Evolutionary conservation across 2,888 invertebrate genomes (phyloP), one percentile per base, ranked within the genome.

Genomic region (Dicycla oo): DNA sequence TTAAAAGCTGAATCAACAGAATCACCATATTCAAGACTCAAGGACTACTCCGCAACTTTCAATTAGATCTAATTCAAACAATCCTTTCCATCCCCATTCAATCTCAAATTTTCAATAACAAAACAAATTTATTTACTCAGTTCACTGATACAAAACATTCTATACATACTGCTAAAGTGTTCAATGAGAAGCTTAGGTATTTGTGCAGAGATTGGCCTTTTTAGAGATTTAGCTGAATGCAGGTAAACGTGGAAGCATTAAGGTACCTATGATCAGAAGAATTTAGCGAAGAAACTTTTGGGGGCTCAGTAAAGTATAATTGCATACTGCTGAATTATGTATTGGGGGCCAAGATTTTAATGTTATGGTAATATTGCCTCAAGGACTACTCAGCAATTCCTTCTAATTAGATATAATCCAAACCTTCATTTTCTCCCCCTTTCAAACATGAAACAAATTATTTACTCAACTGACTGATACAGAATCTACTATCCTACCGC

Each of bases 231-330:
- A 88, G 88, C 86, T 88, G 81, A 82, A 88, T 88, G 84, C 87
- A 87, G 88, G 85, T 84, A 54, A 77, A 83, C 86, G 82, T 82
- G 67, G 71, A 87, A 87, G 89, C 87, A 90, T 92, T 93, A 91
- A 89, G 88, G 82, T 93, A 92, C 93, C 92, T 92, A 83, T 89
- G 88, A 91, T 91, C 89, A 87, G 85, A 87, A 82, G 77, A 90
- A 89, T 89, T 86, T 91, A 89, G 88, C 88, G 83, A 87, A 88
- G 87, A 89, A 92, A 91, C 85, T 92, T 92, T 90, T 82, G 85
- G 86, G 88, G 81, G 77, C 79, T 77, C 76, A 67, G 80, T 88
- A 88, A 88, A 88, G 84, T 84, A 82, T 81, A 85, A 85, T 75
- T 79, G 65, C 75, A 71, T 75, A 58, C 70, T 49, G 60, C 80